Conservation (phyloP, 1,140 invertebrate genomes). For the Laupala kohalensis region DNA sequence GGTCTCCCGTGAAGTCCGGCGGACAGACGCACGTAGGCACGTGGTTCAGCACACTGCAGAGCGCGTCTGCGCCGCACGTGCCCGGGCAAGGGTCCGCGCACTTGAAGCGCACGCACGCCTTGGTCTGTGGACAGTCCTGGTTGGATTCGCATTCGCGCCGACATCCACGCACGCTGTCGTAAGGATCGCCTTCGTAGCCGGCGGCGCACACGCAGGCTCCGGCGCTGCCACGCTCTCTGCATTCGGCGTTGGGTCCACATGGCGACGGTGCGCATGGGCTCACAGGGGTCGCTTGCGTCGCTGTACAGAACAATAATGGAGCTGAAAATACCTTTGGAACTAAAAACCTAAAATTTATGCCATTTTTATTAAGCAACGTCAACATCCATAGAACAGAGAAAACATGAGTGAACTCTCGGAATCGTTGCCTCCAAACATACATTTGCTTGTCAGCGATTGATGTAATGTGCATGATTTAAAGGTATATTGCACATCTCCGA, state of each 20-base stretch:
- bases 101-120: conserved; percentile 59
- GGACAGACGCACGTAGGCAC: conserved; percentile 63
- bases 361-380: too few species aligned
- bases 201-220: conserved; percentile 61
- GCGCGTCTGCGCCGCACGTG: conserved; percentile 55
- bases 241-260: conserved; percentile 66
- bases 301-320: too few species aligned
- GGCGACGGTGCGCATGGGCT: conserved; percentile 60
- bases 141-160: conserved; percentile 62
- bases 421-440: too few species aligned
- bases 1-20: conserved; percentile 59
- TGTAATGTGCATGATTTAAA: too few species aligned
- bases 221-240: conserved; percentile 56
- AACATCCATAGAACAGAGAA: too few species aligned
- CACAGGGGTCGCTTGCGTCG: conserved; percentile 29
- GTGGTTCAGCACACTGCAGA: conserved; percentile 58
- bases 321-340: too few species aligned
- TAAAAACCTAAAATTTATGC: too few species aligned
- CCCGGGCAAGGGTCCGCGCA: conserved; percentile 64
- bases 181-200: conserved; percentile 65
- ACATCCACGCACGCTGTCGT: conserved; percentile 48
- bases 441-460: too few species aligned
- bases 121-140: conserved; percentile 51
- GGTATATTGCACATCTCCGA: too few species aligned
- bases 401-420: too few species aligned